Percentiles rank a stretch among this genome's conserved stretches.
phyloP scores from a whole-genome alignment of 2,113 vertebrate genomes.

The Malurus melanocephalus region DNA sequence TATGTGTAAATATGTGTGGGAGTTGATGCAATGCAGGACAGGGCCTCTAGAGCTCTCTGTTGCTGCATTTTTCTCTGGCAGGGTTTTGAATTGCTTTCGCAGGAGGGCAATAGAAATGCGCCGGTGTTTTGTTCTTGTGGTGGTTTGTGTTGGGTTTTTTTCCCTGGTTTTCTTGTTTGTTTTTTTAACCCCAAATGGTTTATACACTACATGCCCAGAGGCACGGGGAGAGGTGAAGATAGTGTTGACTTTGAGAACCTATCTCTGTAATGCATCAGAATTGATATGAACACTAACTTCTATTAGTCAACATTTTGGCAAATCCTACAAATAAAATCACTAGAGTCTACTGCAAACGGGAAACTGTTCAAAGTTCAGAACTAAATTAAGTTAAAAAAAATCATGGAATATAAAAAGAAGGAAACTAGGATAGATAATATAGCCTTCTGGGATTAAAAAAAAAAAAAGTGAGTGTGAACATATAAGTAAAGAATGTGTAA shows the following conservation, averaged over 20 bases:
- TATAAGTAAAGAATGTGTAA: background rate
- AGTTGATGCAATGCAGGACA: background rate
- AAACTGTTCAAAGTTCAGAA: constrained; percentile 8
- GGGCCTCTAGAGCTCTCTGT: constrained; percentile 40
- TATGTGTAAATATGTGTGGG: accelerated
- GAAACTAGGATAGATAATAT: background rate
- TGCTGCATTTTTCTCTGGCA: constrained; percentile 39
- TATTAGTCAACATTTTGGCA: background rate
- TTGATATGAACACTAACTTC: background rate
- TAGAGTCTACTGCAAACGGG: background rate
- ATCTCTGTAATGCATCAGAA: background rate
- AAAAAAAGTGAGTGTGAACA: background rate
- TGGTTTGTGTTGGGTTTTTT: accelerated
- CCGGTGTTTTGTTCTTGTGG: background rate
- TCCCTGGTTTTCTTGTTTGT: accelerated
- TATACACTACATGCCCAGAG: background rate
- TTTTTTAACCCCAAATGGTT: background rate
- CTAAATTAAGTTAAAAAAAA: constrained; percentile 16
- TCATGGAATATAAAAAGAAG: background rate
- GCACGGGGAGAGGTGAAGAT: background rate
- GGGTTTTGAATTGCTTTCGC: background rate
- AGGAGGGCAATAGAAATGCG: background rate
- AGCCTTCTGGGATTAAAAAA: background rate
- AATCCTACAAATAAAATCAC: background rate
- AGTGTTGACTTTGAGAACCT: background rate